phyloP scores from a whole-genome alignment of 2,888 invertebrate species.

The Fissipunctia ypsillon region DNA sequence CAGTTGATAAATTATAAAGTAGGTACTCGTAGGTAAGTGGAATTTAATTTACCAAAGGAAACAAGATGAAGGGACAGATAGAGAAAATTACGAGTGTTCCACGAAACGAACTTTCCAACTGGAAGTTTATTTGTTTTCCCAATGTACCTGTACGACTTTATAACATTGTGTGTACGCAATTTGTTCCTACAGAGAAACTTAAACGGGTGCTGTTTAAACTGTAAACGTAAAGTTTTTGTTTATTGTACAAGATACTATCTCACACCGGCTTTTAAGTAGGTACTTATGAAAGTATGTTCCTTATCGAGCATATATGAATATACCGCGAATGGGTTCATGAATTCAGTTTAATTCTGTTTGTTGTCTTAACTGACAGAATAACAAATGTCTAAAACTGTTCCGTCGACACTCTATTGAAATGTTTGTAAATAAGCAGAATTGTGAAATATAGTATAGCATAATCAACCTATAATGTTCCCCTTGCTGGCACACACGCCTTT shows the following conservation, averaged over 20 bases:
- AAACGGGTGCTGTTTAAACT: slow-evolving; percentile 37
- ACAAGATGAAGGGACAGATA: slow-evolving; percentile 65
- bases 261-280: neutral
- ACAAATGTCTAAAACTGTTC: neutral
- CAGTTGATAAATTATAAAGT: slow-evolving; percentile 36
- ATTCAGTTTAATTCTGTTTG: neutral
- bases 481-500: too few species aligned
- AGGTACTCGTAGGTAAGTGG: slow-evolving; percentile 25
- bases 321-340: neutral
- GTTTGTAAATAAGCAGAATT: neutral
- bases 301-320: neutral
- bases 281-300: neutral
- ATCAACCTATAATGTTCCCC: too few species aligned
- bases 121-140: slow-evolving; percentile 71
- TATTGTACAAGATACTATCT: slow-evolving; percentile 10
- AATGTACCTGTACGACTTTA: slow-evolving; percentile 45
- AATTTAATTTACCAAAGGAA: slow-evolving; percentile 64
- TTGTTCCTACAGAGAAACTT: slow-evolving; percentile 43
- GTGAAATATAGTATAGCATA: too few species aligned
- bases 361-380: neutral
- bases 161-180: slow-evolving; percentile 41
- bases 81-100: slow-evolving; percentile 66
- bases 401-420: neutral
- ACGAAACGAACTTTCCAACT: slow-evolving; percentile 65
- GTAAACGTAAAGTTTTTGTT: slow-evolving; percentile 33